These are phyloP conservation scores for Agrilus planipennis DNA, from an alignment of 1,140 invertebrate species.

Conservation along the genomic window DNA sequence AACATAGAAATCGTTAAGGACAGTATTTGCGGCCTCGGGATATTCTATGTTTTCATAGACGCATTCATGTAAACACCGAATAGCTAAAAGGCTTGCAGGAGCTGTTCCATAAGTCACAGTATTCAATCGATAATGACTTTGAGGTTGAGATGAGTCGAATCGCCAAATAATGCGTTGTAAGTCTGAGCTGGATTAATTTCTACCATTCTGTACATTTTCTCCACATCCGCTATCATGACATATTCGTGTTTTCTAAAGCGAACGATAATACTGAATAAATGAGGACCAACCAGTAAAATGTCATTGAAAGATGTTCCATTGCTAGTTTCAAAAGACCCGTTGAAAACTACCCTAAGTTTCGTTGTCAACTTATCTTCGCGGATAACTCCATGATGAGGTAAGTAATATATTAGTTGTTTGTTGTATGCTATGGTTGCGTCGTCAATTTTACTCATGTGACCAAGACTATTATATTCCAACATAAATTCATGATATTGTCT, in stretches of 20 bases:
- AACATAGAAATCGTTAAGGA: conserved; percentile 19
- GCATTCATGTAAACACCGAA: conserved; percentile 14
- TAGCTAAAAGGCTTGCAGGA: conserved; percentile 19
- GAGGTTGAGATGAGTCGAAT: conserved; percentile 3
- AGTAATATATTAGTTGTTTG: too few relatives aligned
- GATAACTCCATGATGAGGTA: conserved; percentile 15
- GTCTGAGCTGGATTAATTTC: conserved; percentile 7
- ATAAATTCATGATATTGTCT: conserved; percentile 3
- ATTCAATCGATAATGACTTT: conserved; percentile 25
- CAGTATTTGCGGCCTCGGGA: conserved; percentile 10
- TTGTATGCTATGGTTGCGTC: too few relatives aligned
- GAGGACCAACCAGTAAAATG: conserved; percentile 21
- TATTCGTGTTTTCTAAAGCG: conserved; percentile 23
- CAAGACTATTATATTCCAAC: background rate
- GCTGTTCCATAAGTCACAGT: conserved; percentile 23
- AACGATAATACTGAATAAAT: conserved; percentile 25
- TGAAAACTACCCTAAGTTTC: conserved; percentile 15
- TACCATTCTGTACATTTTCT: too few relatives aligned
- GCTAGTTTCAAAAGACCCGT: conserved; percentile 9
- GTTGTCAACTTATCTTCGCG: conserved; percentile 13
- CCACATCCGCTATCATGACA: conserved; percentile 9
- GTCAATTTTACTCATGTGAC: conserved; percentile 1
- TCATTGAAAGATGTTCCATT: conserved; percentile 10
- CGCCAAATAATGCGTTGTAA: conserved; percentile 35
- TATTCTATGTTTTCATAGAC: conserved; percentile 12